These are phyloP conservation scores for Laterallus jamaicensis DNA, from an alignment of 2,113 vertebrate species.

Conservation along the genomic window DNA sequence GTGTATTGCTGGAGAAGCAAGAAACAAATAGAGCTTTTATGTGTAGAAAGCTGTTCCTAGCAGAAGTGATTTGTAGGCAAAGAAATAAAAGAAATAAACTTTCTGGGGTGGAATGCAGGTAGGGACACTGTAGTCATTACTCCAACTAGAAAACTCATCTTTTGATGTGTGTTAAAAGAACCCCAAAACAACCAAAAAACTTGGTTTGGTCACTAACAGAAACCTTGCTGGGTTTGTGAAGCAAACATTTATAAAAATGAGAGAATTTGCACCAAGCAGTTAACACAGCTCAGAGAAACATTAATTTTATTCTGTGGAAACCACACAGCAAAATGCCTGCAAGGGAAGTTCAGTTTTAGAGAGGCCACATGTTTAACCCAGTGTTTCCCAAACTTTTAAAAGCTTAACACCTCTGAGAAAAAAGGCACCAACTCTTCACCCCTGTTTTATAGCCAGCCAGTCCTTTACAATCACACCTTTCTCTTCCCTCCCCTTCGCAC, in stretches of 20 bases:
- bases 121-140: neutral
- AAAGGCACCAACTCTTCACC: conserved; percentile 53
- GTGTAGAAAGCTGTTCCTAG: conserved; percentile 19
- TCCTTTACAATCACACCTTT: conserved; percentile 24
- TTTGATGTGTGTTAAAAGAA: neutral
- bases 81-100: conserved; percentile 41
- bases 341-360: conserved; percentile 18
- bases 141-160: neutral
- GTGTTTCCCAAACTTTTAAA: conserved; percentile 54
- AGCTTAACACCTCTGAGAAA: conserved; percentile 58
- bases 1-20: neutral
- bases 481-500: neutral
- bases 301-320: conserved; percentile 45
- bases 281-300: conserved; percentile 54
- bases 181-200: neutral
- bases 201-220: neutral
- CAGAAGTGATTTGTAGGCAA: conserved; percentile 28
- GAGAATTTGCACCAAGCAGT: conserved; percentile 53
- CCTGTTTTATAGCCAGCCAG: conserved; percentile 42
- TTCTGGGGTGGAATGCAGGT: neutral
- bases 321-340: neutral
- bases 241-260: conserved; percentile 30
- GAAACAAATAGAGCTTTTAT: conserved; percentile 37
- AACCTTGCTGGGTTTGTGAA: neutral
- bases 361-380: conserved; percentile 45